Conservation (phyloP, 2,888 invertebrate species). For the Diarsia brunnea region DNA sequence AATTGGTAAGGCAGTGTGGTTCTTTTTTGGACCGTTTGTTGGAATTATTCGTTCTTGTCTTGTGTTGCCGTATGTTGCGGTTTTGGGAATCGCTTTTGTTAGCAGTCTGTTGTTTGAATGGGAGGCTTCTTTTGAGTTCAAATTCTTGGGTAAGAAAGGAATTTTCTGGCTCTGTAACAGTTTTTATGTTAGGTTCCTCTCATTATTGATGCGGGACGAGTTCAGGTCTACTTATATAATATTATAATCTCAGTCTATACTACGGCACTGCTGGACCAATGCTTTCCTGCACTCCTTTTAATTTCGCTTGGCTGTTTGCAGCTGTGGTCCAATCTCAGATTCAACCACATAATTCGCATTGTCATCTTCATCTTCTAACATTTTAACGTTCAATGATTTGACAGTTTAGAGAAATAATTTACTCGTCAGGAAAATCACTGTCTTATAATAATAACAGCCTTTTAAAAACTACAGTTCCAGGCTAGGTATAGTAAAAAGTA, state of each 20-base stretch:
- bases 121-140: not conserved
- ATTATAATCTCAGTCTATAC: not conserved
- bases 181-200: not conserved
- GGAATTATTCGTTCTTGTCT: slow-evolving; percentile 40
- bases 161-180: not conserved
- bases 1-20: slow-evolving; percentile 57
- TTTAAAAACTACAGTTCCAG: not conserved
- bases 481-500: not conserved
- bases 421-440: not conserved
- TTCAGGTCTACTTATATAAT: not conserved
- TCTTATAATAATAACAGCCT: not conserved
- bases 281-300: not conserved
- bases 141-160: not conserved
- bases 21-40: slow-evolving; percentile 47
- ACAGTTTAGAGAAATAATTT: not conserved
- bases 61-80: slow-evolving; percentile 37
- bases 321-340: not conserved
- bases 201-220: not conserved
- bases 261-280: not conserved
- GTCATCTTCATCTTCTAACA: not conserved
- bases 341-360: not conserved
- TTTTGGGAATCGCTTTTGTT: slow-evolving; percentile 29
- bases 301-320: not conserved
- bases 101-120: slow-evolving; percentile 8
- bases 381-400: not conserved